Percentiles rank a stretch among this genome's conserved stretches.
These are phyloP conservation scores for Syngnathus rostellatus DNA, from an alignment of 2,797 vertebrate genomes.

Conservation along the genomic window DNA sequence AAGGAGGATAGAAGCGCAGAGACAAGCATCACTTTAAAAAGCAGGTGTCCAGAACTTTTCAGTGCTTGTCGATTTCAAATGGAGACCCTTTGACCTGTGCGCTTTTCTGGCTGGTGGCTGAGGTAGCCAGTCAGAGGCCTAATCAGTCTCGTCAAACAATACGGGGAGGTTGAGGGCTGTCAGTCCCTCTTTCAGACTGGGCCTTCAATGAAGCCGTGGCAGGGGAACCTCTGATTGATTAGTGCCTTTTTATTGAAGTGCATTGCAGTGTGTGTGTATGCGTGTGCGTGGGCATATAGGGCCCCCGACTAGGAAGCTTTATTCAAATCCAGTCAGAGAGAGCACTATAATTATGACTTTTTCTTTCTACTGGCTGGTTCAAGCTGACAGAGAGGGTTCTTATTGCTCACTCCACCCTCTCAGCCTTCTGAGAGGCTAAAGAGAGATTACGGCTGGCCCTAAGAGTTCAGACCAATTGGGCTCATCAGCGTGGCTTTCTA, in stretches of 20 bases:
- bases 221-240: constrained; percentile 70
- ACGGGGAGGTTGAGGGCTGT: constrained; percentile 70
- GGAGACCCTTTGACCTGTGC: constrained; percentile 67
- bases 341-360: constrained; percentile 73
- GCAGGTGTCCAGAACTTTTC: constrained; percentile 77
- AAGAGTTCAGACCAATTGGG: constrained; percentile 48
- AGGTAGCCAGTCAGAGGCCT: constrained; percentile 66
- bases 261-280: constrained; percentile 25
- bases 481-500: constrained; percentile 54
- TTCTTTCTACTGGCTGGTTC: constrained; percentile 60
- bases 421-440: constrained; percentile 48
- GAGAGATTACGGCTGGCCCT: constrained; percentile 64
- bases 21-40: constrained; percentile 71
- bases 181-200: constrained; percentile 66
- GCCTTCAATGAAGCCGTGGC: constrained; percentile 62
- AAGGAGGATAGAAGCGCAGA: constrained; percentile 48
- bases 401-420: constrained; percentile 65
- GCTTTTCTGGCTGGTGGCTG: constrained; percentile 65
- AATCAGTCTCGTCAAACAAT: constrained; percentile 70
- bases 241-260: constrained; percentile 69
- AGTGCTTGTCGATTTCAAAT: constrained; percentile 64
- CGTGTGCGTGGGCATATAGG: constrained; percentile 23
- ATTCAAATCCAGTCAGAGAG: constrained; percentile 60
- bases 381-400: constrained; percentile 70
- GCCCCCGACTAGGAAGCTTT: constrained; percentile 56